Base-by-base conservation (phyloP, 2,113 vertebrate genomes). In the Pristiophorus japonicus region DNA sequence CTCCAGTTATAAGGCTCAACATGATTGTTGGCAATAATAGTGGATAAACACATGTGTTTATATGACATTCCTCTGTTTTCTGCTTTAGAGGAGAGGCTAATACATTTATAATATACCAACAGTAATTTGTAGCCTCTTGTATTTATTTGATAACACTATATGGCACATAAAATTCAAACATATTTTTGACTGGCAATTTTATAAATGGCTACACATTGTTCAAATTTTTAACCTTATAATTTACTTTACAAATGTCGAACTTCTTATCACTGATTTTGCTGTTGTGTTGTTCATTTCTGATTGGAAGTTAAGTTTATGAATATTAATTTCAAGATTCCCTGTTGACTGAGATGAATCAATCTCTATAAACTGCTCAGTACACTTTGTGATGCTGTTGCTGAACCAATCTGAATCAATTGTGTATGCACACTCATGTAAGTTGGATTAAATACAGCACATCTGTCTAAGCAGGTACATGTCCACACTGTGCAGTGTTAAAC, bases 391-490 rank as follows among this genome's bases (percentile, higher is more conserved):
- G 22, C 38, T 51, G 63, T 70, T 14, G 65, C 93, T 30, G 24
- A 51, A 45, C 22, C 45, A 70, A 94, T 70, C 42, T 70, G 66
- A 94, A 47, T 94, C 42, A 70, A 70, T 90, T 94, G 66, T 47
- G 65, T 73, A 70, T 94, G 93, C 66, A 94, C 93, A 67, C 66
- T 94, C 93, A 94, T 70, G 66, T 12, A 18, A 24, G 93, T 67
- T 94, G 65, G 93, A 73, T 94, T 94, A 70, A 45, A 12, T 67
- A 70, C 91, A 70, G 42, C 51, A 70, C 42, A 70, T 94, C 65
- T 51, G 63, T 51, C 66, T 70, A 55, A 94, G 42, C 63, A 67
- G n/a, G 1, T 94, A 38, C 42, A 47, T 47, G 27, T 47, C 93
- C 45, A 38, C 66, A 27, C 8, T 94, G 65, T 66, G 93, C 51